phyloP scores from a whole-genome alignment of 2,888 invertebrate species.

The Diabrotica balteata region DNA sequence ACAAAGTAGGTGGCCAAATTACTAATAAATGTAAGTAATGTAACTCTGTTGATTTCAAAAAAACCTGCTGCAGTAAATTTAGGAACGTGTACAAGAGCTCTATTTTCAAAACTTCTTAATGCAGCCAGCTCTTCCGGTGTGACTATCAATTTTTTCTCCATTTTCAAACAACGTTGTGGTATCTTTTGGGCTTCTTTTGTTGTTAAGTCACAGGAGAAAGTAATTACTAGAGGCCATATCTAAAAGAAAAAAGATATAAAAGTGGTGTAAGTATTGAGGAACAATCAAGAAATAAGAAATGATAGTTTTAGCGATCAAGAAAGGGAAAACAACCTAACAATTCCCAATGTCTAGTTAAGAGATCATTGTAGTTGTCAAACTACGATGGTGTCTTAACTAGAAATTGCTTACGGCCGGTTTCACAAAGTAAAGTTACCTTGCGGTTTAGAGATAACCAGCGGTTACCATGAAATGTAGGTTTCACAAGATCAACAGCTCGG shows the following conservation, averaged over 20 bases:
- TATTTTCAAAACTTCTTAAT: background rate
- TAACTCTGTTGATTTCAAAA: slow-evolving; percentile 1
- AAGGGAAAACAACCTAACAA: too few relatives aligned
- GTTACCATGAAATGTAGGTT: too few relatives aligned
- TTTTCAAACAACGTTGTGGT: background rate
- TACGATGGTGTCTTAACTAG: too few relatives aligned
- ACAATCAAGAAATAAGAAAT: too few relatives aligned
- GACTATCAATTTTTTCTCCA: background rate
- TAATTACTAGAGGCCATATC: background rate
- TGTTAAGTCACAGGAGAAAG: slow-evolving; percentile 2
- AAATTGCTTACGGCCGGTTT: too few relatives aligned
- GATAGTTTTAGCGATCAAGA: too few relatives aligned
- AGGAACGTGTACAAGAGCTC: background rate
- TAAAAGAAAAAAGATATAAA: background rate
- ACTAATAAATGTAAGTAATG: background rate
- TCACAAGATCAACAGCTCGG: too few relatives aligned
- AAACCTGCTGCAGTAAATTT: slow-evolving; percentile 1
- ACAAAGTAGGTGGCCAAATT: slow-evolving; percentile 3
- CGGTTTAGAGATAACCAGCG: too few relatives aligned
- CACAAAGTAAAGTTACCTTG: too few relatives aligned
- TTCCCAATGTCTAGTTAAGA: too few relatives aligned
- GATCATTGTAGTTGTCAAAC: too few relatives aligned
- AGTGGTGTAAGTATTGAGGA: too few relatives aligned
- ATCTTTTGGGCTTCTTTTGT: background rate
- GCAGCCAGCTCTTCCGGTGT: background rate